A percentile compares a stretch with the other conserved stretches of the same genome.
Evolutionary conservation across 2,113 vertebrate species (phyloP).

Genomic region (Zosterops japonicus): DNA sequence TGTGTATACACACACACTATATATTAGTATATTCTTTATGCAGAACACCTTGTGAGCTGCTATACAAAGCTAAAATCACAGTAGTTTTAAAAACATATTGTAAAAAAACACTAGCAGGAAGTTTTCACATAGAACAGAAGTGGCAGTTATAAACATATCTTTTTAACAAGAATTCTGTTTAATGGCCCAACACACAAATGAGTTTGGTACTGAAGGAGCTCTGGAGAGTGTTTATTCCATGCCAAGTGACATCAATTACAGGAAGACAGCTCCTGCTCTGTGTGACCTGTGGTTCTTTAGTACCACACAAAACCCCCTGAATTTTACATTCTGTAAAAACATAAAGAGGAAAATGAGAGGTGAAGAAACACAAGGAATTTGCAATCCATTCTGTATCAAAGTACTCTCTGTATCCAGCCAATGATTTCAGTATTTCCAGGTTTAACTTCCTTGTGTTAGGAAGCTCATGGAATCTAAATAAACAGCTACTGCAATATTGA

Average conservation of each 20-base stretch:
- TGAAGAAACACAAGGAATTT: not conserved
- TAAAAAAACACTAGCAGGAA: not conserved
- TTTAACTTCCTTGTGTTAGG: not conserved
- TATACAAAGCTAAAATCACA: not conserved
- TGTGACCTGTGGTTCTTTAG: not conserved
- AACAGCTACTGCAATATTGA: not conserved
- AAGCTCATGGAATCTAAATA: not conserved
- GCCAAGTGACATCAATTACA: not conserved
- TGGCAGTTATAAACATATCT: accelerated
- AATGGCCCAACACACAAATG: not conserved
- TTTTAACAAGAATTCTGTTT: not conserved
- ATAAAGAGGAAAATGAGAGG: not conserved
- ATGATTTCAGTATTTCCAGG: not conserved
- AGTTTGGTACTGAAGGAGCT: not conserved
- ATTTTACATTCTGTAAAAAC: not conserved
- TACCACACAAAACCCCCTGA: not conserved
- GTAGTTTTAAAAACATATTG: not conserved
- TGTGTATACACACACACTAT: too few relatives aligned
- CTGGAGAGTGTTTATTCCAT: not conserved
- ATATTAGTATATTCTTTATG: not conserved
- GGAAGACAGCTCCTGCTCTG: not conserved
- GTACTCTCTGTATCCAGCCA: not conserved
- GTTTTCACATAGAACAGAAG: not conserved
- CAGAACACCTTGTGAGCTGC: not conserved
- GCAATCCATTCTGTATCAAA: not conserved